Percentiles rank a stretch among this genome's conserved stretches.
These are phyloP conservation scores for Callocephalon fimbriatum DNA, from an alignment of 2,113 vertebrate species.

Conservation along the genomic window DNA sequence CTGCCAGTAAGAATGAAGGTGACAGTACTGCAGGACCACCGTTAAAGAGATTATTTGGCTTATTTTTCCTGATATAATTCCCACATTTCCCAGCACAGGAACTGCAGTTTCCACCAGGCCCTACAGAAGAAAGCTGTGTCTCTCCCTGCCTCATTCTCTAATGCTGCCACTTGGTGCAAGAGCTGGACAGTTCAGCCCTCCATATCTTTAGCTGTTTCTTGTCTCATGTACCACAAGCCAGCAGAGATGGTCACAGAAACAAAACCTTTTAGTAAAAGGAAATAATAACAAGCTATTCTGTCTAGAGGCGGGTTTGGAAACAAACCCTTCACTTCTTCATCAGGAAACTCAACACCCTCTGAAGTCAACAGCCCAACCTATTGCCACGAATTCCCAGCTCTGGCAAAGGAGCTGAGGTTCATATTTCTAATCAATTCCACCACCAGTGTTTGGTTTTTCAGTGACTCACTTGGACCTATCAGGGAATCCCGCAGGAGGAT, in stretches of 20 bases:
- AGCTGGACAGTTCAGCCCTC: not conserved
- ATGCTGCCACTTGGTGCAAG: not conserved
- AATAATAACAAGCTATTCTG: not conserved
- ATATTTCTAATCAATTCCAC: not conserved
- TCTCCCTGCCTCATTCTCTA: not conserved
- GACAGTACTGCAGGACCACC: not conserved
- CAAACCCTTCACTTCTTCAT: not conserved
- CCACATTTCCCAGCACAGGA: not conserved
- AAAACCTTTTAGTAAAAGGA: not conserved
- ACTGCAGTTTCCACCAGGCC: not conserved
- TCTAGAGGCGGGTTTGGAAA: not conserved
- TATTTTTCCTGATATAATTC: not conserved
- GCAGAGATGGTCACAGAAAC: not conserved
- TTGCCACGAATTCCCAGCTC: not conserved
- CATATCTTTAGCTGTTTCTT: not conserved
- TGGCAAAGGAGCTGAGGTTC: not conserved
- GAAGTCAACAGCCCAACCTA: not conserved
- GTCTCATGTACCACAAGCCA: not conserved
- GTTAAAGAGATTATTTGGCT: not conserved
- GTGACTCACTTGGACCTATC: not conserved
- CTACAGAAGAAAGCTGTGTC: not conserved
- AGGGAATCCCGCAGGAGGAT: not conserved
- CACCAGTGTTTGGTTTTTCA: not conserved
- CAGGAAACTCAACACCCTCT: not conserved
- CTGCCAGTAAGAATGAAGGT: not conserved